phyloP scores from a whole-genome alignment of 2,113 vertebrate genomes.

The Columbina picui region DNA sequence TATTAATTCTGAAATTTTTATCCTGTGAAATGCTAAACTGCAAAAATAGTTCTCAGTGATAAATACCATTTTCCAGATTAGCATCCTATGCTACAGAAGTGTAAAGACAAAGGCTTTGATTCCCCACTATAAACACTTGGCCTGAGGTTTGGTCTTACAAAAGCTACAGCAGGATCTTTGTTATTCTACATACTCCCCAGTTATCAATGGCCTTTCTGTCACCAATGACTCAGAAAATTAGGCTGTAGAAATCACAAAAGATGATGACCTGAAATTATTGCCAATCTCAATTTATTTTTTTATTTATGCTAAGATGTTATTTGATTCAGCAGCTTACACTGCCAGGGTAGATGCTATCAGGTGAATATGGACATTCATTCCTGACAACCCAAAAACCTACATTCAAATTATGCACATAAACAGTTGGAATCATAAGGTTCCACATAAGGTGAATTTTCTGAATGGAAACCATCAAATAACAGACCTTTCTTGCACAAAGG shows the following conservation, averaged over 20 bases:
- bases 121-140: background rate
- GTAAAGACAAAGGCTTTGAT: background rate
- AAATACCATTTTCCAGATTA: conserved; percentile 22
- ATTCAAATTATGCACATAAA: background rate
- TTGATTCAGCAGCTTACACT: background rate
- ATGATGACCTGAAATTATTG: background rate
- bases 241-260: background rate
- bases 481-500: background rate
- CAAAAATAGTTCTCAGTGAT: background rate
- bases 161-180: background rate
- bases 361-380: background rate
- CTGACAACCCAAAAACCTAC: background rate
- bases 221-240: background rate
- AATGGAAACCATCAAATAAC: background rate
- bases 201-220: background rate
- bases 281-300: background rate
- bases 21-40: background rate
- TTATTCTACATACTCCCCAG: background rate
- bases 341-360: background rate
- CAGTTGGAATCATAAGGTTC: background rate
- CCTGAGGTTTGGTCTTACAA: background rate
- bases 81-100: background rate
- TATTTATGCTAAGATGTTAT: background rate
- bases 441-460: background rate
- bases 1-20: background rate